phyloP scores from a whole-genome alignment of 2,888 invertebrate genomes.

The Arenicola marina region DNA sequence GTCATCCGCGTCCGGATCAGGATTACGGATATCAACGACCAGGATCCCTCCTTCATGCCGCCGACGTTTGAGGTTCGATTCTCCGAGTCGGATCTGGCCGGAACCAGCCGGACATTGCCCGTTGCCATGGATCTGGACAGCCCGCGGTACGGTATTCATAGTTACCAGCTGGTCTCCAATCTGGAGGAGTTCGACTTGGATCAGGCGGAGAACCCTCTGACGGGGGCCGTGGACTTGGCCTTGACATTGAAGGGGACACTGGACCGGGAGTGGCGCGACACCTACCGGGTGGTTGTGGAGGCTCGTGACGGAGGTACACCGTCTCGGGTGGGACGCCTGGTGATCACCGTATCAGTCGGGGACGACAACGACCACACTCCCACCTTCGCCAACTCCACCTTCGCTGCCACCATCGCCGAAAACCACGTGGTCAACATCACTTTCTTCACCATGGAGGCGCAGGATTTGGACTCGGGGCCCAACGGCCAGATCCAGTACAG shows the following conservation, averaged over 20 bases:
- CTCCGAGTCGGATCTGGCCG: constrained; percentile 8
- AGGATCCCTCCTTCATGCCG: constrained; percentile 1
- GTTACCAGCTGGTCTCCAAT: neutral
- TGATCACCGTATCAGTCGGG: constrained; percentile 33
- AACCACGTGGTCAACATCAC: constrained; percentile 30
- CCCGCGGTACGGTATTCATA: neutral
- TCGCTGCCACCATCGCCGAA: constrained; percentile 35
- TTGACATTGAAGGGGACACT: constrained; percentile 24
- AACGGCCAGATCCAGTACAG: constrained; percentile 18
- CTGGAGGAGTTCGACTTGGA: neutral
- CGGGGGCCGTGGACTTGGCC: constrained; percentile 1
- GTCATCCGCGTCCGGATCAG: neutral
- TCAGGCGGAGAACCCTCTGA: constrained; percentile 33
- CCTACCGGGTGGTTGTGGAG: constrained; percentile 37
- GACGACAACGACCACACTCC: constrained; percentile 41
- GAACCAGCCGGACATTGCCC: neutral
- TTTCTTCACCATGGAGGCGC: constrained; percentile 35
- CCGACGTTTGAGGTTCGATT: neutral
- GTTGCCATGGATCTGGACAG: constrained; percentile 9
- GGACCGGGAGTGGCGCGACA: constrained; percentile 41
- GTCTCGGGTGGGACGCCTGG: constrained; percentile 25
- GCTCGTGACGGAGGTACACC: constrained; percentile 38
- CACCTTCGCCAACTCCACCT: constrained; percentile 32
- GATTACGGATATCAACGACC: constrained; percentile 9
- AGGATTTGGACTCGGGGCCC: constrained; percentile 34